Evolutionary conservation across 2,888 invertebrate genomes (phyloP).

Genomic region (Patella depressa): DNA sequence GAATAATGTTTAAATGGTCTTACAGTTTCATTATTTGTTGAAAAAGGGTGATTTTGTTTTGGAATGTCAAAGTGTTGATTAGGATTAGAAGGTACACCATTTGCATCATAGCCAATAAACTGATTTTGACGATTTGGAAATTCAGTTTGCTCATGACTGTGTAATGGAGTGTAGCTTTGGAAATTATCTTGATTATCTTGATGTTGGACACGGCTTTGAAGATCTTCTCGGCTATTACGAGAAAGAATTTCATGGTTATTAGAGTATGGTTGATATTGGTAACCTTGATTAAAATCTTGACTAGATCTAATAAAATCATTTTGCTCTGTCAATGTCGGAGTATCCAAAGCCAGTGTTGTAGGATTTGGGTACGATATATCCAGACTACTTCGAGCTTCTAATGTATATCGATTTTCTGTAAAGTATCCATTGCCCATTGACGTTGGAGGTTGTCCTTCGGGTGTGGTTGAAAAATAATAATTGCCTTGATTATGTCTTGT

Average conservation of each 20-base stretch:
- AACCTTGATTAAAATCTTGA: neutral
- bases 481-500: neutral
- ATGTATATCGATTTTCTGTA: neutral
- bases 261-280: neutral
- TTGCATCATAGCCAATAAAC: neutral
- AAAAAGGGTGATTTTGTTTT: no score
- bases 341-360: neutral
- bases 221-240: neutral
- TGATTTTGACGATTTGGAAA: neutral
- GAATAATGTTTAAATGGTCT: no score
- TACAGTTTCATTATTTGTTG: no score
- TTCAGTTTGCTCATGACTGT: neutral
- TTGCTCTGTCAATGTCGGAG: neutral
- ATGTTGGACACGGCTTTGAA: neutral
- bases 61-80: neutral
- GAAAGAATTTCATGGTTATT: neutral
- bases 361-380: neutral
- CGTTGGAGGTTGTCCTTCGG: neutral
- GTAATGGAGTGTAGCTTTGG: no score
- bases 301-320: neutral
- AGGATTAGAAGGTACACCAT: neutral
- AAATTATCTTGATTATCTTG: neutral
- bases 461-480: neutral
- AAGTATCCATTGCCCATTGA: neutral
- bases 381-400: neutral